A percentile compares a stretch with the other conserved stretches of the same genome.
phyloP scores from a whole-genome alignment of 2,797 vertebrate species.

The Eospalax fontanierii region DNA sequence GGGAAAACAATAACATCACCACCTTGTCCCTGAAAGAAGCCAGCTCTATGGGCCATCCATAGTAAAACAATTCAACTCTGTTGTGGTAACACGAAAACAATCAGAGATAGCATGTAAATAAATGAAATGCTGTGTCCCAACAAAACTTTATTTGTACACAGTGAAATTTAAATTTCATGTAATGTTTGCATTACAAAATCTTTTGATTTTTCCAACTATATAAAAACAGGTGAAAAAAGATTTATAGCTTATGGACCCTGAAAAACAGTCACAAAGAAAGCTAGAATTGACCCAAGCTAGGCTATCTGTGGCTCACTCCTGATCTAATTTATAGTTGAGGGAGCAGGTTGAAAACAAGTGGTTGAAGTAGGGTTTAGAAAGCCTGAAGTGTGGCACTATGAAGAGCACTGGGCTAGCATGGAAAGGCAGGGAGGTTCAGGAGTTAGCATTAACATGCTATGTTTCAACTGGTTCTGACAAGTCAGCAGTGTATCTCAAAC shows the following conservation, averaged over 20 bases:
- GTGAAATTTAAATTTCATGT: conserved; percentile 36
- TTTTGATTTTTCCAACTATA: neutral
- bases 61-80: neutral
- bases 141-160: neutral
- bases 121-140: neutral
- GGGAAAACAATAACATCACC: neutral
- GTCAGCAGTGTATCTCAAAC: neutral
- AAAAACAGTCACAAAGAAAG: neutral
- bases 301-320: neutral
- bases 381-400: neutral
- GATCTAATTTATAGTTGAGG: neutral
- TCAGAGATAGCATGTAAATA: neutral
- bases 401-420: neutral
- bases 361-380: neutral
- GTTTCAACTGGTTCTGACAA: neutral
- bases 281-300: neutral
- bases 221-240: neutral
- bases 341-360: neutral
- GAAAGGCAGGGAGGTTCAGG: neutral
- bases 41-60: neutral
- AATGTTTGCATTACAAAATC: neutral
- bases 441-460: neutral
- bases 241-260: neutral
- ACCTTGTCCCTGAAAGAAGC: neutral
- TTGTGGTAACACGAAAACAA: neutral